phyloP scores from a whole-genome alignment of 2,888 invertebrate genomes.

The Lottia scabra region DNA sequence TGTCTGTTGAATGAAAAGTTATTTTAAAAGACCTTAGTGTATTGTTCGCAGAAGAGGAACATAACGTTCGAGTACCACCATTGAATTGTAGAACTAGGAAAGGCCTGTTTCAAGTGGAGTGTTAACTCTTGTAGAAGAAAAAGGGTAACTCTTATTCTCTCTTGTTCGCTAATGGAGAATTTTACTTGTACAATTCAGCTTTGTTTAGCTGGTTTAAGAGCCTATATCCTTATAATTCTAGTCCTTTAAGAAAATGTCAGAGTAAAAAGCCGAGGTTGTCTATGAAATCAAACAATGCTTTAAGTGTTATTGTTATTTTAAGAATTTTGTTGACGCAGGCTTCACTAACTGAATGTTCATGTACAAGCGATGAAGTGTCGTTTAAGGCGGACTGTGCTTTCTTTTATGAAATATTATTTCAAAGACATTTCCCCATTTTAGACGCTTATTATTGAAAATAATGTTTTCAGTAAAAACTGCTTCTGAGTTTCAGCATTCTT shows the following conservation, averaged over 20 bases:
- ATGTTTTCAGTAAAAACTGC: no score
- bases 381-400: no score
- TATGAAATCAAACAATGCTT: not conserved
- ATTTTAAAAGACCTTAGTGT: not conserved
- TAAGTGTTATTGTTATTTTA: slow-evolving; percentile 3
- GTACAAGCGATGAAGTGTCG: not conserved
- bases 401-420: no score
- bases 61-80: not conserved
- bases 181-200: not conserved
- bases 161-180: not conserved
- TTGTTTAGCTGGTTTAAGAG: not conserved
- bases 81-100: not conserved
- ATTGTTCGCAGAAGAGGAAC: not conserved
- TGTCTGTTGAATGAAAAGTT: not conserved
- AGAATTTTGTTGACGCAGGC: not conserved
- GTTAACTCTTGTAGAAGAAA: not conserved
- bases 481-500: no score
- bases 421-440: no score
- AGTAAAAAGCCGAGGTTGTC: not conserved
- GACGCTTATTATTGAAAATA: no score
- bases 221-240: not conserved
- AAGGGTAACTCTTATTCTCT: not conserved
- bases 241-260: not conserved
- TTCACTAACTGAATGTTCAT: slow-evolving; percentile 2
- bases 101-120: not conserved